A percentile compares a stretch with the other conserved stretches of the same genome.
phyloP scores from a whole-genome alignment of 2,888 invertebrate species.

The Agriopis leucophaearia region DNA sequence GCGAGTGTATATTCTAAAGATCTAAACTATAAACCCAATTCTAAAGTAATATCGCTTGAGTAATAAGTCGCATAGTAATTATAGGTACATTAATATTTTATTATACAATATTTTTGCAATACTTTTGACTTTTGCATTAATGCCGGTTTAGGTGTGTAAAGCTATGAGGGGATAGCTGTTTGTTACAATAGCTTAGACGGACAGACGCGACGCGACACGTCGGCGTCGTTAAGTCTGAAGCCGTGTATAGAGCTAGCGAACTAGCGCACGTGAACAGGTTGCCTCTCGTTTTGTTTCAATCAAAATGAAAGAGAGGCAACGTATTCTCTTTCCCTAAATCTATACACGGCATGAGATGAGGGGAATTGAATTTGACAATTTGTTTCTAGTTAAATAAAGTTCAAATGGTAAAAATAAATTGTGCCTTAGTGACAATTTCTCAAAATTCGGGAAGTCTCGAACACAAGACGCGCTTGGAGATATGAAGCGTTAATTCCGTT shows the following conservation, averaged over 20 bases:
- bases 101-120: constrained; percentile 57
- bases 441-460: constrained; percentile 60
- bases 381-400: constrained; percentile 80
- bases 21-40: constrained; percentile 51
- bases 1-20: constrained; percentile 37
- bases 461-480: constrained; percentile 53
- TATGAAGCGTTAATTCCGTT: constrained; percentile 50
- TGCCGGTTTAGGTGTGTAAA: constrained; percentile 47
- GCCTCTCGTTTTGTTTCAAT: too few relatives aligned
- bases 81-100: constrained; percentile 53
- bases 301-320: too few relatives aligned
- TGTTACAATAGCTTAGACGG: constrained; percentile 16
- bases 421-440: constrained; percentile 82
- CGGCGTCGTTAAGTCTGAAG: too few relatives aligned
- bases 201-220: not conserved
- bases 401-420: constrained; percentile 83
- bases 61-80: constrained; percentile 47
- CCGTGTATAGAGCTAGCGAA: not conserved
- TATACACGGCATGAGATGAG: constrained; percentile 42
- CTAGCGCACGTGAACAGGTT: too few relatives aligned
- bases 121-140: constrained; percentile 50
- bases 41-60: constrained; percentile 51
- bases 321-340: too few relatives aligned
- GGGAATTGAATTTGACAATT: constrained; percentile 74
- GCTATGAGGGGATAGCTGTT: constrained; percentile 32